These are phyloP conservation scores for Aphelenchoides besseyi DNA, from an alignment of 1,140 invertebrate genomes.

Conservation along the genomic window DNA sequence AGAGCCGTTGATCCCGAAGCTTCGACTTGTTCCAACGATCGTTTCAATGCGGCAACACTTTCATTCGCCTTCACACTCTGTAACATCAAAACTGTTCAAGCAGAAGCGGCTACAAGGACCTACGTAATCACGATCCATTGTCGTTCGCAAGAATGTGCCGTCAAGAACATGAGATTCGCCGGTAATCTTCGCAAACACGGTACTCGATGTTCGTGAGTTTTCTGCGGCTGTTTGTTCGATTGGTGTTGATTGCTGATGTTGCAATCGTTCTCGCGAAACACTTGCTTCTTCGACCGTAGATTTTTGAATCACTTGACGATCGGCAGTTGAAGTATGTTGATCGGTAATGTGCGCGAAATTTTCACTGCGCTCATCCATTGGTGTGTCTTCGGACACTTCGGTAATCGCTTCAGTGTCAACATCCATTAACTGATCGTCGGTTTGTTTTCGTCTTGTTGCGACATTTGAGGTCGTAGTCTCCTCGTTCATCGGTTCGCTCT, in stretches of 20 bases:
- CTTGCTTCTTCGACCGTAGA: constrained; percentile 29
- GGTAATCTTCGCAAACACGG: background rate
- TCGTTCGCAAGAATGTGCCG: background rate
- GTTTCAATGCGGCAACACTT: constrained; percentile 16
- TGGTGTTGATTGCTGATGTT: background rate
- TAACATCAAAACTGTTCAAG: no score
- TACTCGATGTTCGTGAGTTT: background rate
- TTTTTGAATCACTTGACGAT: constrained; percentile 30
- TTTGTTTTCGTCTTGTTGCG: constrained; percentile 5
- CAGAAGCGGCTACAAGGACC: no score
- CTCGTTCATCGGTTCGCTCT: background rate
- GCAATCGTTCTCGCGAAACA: constrained; percentile 18
- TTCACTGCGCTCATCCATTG: constrained; percentile 18
- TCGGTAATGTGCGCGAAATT: constrained; percentile 24
- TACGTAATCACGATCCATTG: background rate
- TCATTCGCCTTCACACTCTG: background rate
- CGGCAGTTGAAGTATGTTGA: background rate
- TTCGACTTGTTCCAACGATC: constrained; percentile 13
- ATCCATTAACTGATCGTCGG: constrained; percentile 3
- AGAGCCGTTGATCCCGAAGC: constrained; percentile 12
- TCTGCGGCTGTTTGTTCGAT: background rate
- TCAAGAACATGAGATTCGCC: background rate
- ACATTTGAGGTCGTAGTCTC: background rate
- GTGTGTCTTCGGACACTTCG: constrained; percentile 10
- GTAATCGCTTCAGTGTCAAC: background rate